Percentiles rank a stretch among this genome's conserved stretches.
Evolutionary conservation across 2,113 vertebrate genomes (phyloP).

Genomic region (Eonycteris spelaea): DNA sequence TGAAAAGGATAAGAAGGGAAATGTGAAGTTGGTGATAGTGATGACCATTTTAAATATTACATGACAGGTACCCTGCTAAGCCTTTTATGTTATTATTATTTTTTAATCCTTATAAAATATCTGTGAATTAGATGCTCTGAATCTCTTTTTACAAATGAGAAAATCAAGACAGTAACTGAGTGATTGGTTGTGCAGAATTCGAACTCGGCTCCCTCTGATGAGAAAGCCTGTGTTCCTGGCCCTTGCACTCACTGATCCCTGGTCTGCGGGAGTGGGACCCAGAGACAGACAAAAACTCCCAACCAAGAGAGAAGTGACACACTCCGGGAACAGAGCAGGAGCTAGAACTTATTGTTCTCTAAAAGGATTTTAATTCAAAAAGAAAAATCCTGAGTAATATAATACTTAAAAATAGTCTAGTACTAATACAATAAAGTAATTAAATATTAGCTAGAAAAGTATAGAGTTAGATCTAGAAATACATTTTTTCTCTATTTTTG

Average conservation of each 20-base stretch:
- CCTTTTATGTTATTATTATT: background rate
- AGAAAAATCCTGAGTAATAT: background rate
- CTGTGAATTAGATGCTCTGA: background rate
- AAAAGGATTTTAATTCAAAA: background rate
- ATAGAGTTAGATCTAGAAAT: background rate
- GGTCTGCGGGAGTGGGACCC: background rate
- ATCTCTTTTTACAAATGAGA: background rate
- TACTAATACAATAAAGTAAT: constrained; percentile 28
- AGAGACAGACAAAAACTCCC: background rate
- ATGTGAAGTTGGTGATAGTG: background rate
- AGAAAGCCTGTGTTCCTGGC: background rate
- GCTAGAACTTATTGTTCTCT: background rate
- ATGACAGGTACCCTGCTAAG: background rate
- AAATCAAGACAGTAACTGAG: background rate
- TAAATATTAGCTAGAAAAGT: background rate
- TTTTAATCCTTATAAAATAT: background rate
- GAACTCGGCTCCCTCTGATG: background rate
- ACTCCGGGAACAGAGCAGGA: background rate
- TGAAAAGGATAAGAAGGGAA: background rate
- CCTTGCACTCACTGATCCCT: background rate
- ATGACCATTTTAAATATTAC: background rate
- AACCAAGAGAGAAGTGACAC: background rate
- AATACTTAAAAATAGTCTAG: background rate
- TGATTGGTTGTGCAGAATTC: background rate
- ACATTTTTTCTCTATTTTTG: background rate